These are phyloP conservation scores for Labroides dimidiatus DNA, from an alignment of 2,797 vertebrate genomes.

Conservation along the genomic window DNA sequence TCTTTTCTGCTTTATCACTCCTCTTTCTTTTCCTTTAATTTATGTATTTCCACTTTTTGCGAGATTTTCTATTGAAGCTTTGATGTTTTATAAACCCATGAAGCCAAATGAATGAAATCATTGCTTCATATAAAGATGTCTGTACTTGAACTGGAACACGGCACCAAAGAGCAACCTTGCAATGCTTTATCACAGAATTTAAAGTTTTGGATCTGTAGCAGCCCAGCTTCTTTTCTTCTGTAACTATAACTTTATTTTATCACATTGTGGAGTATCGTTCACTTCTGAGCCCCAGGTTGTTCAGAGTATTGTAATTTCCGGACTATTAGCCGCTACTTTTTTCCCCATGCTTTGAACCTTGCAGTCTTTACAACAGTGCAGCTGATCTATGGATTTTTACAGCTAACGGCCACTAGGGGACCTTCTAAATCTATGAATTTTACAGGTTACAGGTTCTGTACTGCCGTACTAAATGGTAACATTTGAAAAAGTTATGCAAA, in stretches of 20 bases:
- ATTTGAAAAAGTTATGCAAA: too few relatives aligned
- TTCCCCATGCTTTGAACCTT: too few relatives aligned
- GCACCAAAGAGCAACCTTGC: not conserved
- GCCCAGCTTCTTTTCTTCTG: conserved; percentile 1
- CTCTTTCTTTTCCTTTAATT: not conserved
- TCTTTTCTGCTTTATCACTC: not conserved
- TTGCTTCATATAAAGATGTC: not conserved
- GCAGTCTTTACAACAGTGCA: too few relatives aligned
- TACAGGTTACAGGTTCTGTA: too few relatives aligned
- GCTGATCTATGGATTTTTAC: too few relatives aligned
- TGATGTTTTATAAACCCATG: not conserved
- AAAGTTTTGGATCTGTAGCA: conserved; percentile 20
- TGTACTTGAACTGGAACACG: conserved; percentile 15
- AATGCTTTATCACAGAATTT: conserved; percentile 19
- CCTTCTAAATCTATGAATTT: too few relatives aligned
- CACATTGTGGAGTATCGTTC: not conserved
- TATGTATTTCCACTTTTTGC: not conserved
- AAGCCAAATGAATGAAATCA: not conserved
- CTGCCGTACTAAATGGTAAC: too few relatives aligned
- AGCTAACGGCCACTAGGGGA: too few relatives aligned
- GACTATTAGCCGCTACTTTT: too few relatives aligned
- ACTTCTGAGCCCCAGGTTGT: not conserved
- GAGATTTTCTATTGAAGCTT: not conserved
- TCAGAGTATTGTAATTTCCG: too few relatives aligned
- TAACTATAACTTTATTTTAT: conserved; percentile 13